Base-by-base conservation (phyloP, 1,140 invertebrate species). In the Calycopis cecrops region DNA sequence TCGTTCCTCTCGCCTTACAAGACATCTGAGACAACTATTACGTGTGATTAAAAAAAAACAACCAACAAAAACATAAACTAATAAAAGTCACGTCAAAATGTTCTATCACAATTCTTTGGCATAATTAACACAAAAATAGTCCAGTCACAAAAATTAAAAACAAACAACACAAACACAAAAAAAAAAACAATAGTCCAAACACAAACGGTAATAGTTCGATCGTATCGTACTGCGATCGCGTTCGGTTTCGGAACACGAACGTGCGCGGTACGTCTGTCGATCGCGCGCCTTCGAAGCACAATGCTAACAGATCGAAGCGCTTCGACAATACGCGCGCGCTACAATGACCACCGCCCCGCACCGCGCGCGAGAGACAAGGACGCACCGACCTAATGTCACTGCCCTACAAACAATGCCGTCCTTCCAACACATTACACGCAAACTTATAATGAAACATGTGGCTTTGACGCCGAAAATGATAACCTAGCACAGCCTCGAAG, bases 301-400 rank as follows among this genome's bases (percentile, higher is more conserved):
- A 86, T 86, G 80, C 80, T 75, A 60, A 63, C 79, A 83, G 83
- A 86, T 86, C 83, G 83, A 86, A 86, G 76, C 73, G 63, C 58
- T 64, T 68, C 77, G 74, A 86, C 80, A 84, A 86, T 84, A 82
- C 79, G 81, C 76, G 81, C 82, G 80, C 79, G 76, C 77, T 82
- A 85, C 82, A 85, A 85, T 83, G 73, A 73, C 73, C 67, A 60
- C 70, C 79, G 71, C 75, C 73, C 79, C 73, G 69, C 79, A 64
- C 73, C 79, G 69, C 71, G 64, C 73, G 67, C 70, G 78, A 70
- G 78, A 72, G 82, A 85, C 82, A 85, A 77, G 80, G 83, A 86
- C 80, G 83, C 80, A 80, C 77, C 74, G 72, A 82, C 64, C 73
- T 73, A 76, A 83, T 84, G 83, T 84, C 83, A 84, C 79, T 84